Base-by-base conservation (phyloP, 2,888 invertebrate genomes). In the Cylloceria caligata region DNA sequence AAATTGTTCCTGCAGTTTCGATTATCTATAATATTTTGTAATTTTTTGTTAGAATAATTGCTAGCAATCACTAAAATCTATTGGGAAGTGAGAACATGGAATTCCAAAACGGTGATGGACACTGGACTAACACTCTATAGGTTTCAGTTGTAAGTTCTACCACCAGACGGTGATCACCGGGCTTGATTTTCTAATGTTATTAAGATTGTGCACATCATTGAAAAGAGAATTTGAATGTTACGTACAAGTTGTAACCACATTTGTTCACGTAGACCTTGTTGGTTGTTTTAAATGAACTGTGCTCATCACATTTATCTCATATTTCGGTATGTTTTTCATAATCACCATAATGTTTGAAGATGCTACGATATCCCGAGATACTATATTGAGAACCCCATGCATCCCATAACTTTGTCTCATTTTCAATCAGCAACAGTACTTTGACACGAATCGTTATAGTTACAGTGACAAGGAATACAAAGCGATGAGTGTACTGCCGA, bases 401-500 rank as follows among this genome's bases (percentile, higher is more conserved):
- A 0, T 30, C 30, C 5, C 47, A 55, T 27, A 30, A 27, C 30
- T 30, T 19, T 0, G 27, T 55, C 55, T 24, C 27, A n/a, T 1
- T 7, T 55, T 55, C 27, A 3, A 27, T 55, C 3, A n/a, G 30
- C 6, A 49, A 7, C 49, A 11, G 13, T 2, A 11, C 21, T 52
- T 30, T n/a, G 52, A 2, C 6, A 2, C 55, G 3, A 49, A 65
- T 67, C 73, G 57, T 9, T 77, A 69, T n/a, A 65, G 19, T 34
- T 19, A 27, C 6, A 36, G 19, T 5, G 75, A 60, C 49, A 39
- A 68, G 49, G 71, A 80, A 55, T 68, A 39, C 11, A 62, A 71
- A 27, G 16, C 47, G 6, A 82, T 36, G 68, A 80, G 36, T 42
- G 27, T 67, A 39, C 57, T n/a, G 64, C 74, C 19, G 19, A 36